Evolutionary conservation across 2,113 vertebrate genomes (phyloP), one percentile per base, ranked within the genome.

Genomic region (Pterocles orientalis): DNA sequence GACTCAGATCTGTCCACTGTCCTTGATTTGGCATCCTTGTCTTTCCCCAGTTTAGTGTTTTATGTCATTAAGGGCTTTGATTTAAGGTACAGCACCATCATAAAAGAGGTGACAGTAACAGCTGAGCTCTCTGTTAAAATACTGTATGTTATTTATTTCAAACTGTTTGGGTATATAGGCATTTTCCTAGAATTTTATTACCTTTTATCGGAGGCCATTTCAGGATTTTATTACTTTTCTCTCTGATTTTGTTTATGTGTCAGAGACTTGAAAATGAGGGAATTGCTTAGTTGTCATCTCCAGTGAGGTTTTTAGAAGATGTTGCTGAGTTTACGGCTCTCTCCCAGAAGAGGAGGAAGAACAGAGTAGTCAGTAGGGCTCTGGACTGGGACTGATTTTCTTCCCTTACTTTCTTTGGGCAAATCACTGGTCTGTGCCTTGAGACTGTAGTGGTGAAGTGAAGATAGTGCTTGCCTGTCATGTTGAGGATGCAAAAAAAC

Each of bases 161-260:
- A 77, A 95, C 90, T 95, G 53, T 95, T 97, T 92, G 86, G 33
- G 73, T 95, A 92, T 82, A 95, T 84, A 91, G 93, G 71, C 82
- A 62, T 95, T 95, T 95, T 86, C 88, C 75, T 94, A 70, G 69
- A 83, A 85, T 93, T 96, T 97, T 97, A 97, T 91, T 96, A 78
- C 90, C 82, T 95, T 95, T 97, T 97, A 96, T 95, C 95, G 86
- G 90, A 95, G 93, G 88, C 94, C 92, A 83, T 97, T 97, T 96
- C 83, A 82, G 41, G 43, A 62, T 93, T 97, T 95, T 97, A 95
- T 94, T 94, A 93, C 89, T 92, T 88, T 93, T 96, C 96, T 95
- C 92, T 94, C 92, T 87, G 94, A 90, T 93, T 92, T 95, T 96
- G 93, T 97, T 96, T 97, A 95, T 96, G 81, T 97, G 84, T 94